A percentile compares a stretch with the other conserved stretches of the same genome.
These are phyloP conservation scores for Muricea muricata DNA, from an alignment of 92 coral and sea anemone genomes.

Conservation along the genomic window DNA sequence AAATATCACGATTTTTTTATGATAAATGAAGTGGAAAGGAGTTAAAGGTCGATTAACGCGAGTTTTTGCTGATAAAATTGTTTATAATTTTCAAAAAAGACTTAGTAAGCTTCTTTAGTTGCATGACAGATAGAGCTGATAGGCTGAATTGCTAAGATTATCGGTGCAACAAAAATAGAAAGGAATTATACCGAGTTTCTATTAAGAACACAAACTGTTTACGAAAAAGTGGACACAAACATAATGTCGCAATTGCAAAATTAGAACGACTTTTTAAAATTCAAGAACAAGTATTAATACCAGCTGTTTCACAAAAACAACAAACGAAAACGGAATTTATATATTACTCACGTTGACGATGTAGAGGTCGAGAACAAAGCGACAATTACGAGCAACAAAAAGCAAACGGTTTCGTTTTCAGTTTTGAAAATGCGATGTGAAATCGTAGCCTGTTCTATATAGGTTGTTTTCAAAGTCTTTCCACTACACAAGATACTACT, in stretches of 20 bases:
- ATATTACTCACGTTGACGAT: not conserved
- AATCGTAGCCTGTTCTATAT: not conserved
- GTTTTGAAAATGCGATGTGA: not conserved
- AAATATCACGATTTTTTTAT: not conserved
- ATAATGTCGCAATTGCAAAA: constrained; percentile 8
- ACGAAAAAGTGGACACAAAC: not conserved
- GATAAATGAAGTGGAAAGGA: not conserved
- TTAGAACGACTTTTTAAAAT: not conserved
- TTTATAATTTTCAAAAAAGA: not conserved
- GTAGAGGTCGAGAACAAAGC: not conserved
- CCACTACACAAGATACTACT: not conserved
- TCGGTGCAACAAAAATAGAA: not conserved
- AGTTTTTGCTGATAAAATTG: not conserved
- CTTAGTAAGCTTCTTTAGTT: not conserved
- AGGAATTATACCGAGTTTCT: not conserved
- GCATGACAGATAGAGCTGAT: not conserved
- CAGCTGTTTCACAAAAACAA: constrained; percentile 44
- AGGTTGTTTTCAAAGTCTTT: not conserved
- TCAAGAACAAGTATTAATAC: not conserved
- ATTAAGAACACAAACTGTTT: not conserved
- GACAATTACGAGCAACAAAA: not conserved
- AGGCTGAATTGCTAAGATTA: constrained; percentile 7
- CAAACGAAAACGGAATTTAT: constrained; percentile 2
- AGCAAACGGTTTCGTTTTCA: not conserved
- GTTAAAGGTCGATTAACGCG: not conserved